Conservation (phyloP, 2,888 invertebrate genomes). For the Silvanus unidentatus region DNA sequence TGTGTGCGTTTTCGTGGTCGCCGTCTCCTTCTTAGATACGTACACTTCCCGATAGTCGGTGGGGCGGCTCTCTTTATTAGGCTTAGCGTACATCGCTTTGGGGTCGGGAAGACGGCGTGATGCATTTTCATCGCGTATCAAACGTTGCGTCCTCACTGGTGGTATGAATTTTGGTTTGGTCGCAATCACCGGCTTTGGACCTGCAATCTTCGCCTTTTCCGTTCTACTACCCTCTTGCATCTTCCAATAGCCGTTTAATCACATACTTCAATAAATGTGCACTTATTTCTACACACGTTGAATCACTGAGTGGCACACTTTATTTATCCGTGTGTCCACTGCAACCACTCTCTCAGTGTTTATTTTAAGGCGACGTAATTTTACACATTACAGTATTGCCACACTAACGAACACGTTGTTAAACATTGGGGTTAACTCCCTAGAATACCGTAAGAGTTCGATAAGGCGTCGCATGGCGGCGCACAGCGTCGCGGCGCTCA, state of each 20-base stretch:
- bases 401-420: conserved; percentile 40
- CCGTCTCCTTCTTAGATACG: conserved; percentile 14
- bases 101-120: conserved; percentile 13
- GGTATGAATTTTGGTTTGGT: conserved; percentile 46
- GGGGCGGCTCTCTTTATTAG: conserved; percentile 13
- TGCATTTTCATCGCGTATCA: conserved; percentile 18
- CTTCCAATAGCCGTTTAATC: conserved; percentile 7
- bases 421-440: conserved; percentile 45
- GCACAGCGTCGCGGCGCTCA: conserved; percentile 38
- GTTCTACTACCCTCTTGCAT: conserved; percentile 21
- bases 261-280: conserved; percentile 1
- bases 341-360: conserved; percentile 1
- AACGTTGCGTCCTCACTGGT: conserved; percentile 38
- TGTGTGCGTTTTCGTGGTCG: conserved; percentile 7
- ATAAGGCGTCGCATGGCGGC: conserved; percentile 40
- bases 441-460: conserved; percentile 29
- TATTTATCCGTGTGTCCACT: not conserved
- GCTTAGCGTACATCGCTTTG: conserved; percentile 14
- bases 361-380: conserved; percentile 6
- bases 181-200: conserved; percentile 40
- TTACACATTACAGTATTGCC: conserved; percentile 30
- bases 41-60: conserved; percentile 20
- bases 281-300: not conserved
- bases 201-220: conserved; percentile 39
- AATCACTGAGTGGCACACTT: conserved; percentile 4